phyloP scores from a whole-genome alignment of 2,797 vertebrate genomes.

The Pipistrellus pygmaeus region DNA sequence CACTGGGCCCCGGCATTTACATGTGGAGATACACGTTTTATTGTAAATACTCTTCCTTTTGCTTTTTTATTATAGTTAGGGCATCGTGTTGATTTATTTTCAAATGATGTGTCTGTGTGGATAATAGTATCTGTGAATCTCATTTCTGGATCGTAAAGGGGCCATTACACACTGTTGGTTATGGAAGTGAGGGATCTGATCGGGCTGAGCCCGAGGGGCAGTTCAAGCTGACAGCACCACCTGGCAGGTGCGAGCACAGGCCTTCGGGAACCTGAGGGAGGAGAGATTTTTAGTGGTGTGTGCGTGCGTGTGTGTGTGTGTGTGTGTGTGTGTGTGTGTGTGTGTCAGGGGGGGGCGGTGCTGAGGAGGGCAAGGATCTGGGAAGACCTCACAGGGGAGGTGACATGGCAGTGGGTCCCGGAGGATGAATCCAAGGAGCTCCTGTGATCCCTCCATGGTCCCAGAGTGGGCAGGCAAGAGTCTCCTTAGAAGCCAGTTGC shows the following conservation, averaged over 20 bases:
- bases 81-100: constrained; percentile 74
- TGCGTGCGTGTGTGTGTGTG: too few relatives aligned
- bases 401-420: background rate
- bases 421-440: background rate
- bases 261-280: background rate
- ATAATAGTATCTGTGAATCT: constrained; percentile 60
- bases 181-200: background rate
- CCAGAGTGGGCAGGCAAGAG: background rate
- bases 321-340: too few relatives aligned
- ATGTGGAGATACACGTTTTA: constrained; percentile 47
- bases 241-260: background rate
- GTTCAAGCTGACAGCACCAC: background rate
- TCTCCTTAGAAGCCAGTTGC: background rate
- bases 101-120: constrained; percentile 18
- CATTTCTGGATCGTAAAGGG: constrained; percentile 39
- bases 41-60: constrained; percentile 63
- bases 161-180: constrained; percentile 48
- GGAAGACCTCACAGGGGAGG: background rate
- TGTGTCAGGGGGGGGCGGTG: background rate
- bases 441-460: background rate
- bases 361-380: background rate
- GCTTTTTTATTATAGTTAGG: constrained; percentile 44
- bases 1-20: background rate
- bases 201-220: background rate
- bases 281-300: background rate